Percentiles rank a stretch among this genome's conserved stretches.
Evolutionary conservation across 2,888 invertebrate genomes (phyloP).

Genomic region (Ophion ventricosus): DNA sequence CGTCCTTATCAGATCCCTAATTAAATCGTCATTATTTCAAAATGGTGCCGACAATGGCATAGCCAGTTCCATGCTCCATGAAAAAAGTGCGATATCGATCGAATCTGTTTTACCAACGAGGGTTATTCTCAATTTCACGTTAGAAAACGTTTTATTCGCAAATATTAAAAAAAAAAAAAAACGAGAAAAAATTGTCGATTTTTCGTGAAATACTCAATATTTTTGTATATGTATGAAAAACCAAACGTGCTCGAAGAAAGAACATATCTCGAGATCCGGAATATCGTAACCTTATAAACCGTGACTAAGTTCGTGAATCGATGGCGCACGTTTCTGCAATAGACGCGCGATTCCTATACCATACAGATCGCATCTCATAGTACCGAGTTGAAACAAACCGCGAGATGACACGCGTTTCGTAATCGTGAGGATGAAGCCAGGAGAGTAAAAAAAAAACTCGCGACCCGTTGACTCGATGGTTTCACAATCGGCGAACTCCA

Average conservation of each 20-base stretch:
- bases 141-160: no score
- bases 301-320: constrained; percentile 26
- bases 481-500: constrained; percentile 4
- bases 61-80: no score
- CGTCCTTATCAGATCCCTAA: no score
- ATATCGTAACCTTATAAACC: not conserved
- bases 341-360: constrained; percentile 23
- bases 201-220: no score
- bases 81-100: no score
- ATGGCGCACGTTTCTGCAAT: constrained; percentile 54
- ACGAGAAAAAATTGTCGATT: no score
- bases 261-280: constrained; percentile 32
- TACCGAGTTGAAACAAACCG: not conserved
- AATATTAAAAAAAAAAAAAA: no score
- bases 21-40: not conserved
- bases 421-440: constrained; percentile 38
- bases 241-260: constrained; percentile 29
- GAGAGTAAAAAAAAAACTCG: not conserved
- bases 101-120: no score
- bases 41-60: no score
- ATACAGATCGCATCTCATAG: constrained; percentile 5
- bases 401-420: constrained; percentile 46
- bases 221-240: constrained; percentile 17
- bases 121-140: no score
- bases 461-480: constrained; percentile 23